phyloP scores from a whole-genome alignment of 2,113 vertebrate genomes.

The Cynopterus brachyotis region DNA sequence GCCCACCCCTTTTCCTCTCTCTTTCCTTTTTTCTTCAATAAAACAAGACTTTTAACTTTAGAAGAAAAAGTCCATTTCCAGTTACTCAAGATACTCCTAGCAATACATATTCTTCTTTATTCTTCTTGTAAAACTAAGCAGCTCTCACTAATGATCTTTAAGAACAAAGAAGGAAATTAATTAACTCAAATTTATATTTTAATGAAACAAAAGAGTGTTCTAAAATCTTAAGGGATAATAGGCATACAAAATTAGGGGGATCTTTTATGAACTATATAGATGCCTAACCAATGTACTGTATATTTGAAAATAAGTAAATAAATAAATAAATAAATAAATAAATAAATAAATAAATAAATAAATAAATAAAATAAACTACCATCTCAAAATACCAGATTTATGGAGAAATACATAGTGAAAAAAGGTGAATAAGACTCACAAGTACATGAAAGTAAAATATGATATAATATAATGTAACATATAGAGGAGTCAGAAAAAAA shows the following conservation, averaged over 20 bases:
- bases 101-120: background rate
- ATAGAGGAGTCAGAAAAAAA: background rate
- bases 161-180: constrained; percentile 5
- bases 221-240: background rate
- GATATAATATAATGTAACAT: background rate
- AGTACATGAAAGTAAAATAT: background rate
- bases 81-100: constrained; percentile 30
- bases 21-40: background rate
- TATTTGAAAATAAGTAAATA: too few species aligned
- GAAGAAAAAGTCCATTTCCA: background rate
- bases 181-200: background rate
- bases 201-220: background rate
- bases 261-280: too few species aligned
- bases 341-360: too few species aligned
- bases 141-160: background rate
- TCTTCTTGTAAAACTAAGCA: background rate
- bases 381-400: background rate
- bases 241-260: background rate
- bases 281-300: too few species aligned
- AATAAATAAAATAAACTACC: background rate
- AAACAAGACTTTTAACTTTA: background rate
- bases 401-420: background rate
- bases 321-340: too few species aligned
- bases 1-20: background rate
- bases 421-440: background rate